Evolutionary conservation across 1,140 invertebrate species (phyloP), one percentile per base, ranked within the genome.

Genomic region (Drosophila pachea): DNA sequence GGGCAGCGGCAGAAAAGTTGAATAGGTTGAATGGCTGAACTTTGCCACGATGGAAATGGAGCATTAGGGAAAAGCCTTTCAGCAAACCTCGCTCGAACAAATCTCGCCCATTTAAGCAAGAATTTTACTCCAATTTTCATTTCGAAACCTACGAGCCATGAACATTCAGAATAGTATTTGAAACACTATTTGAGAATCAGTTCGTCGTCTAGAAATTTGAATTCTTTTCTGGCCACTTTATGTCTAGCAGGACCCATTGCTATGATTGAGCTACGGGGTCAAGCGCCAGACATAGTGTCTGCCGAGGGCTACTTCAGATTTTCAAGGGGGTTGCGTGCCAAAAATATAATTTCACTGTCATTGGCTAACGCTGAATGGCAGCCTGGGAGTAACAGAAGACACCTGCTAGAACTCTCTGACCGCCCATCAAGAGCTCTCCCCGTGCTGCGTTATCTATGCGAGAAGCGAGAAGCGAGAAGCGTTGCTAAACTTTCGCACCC

Each of bases 401-500:
- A 67, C 72, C 70, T 61, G 47, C 14, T 40, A 53, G 48, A 70
- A 5, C 62, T 22, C 45, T 38, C 69, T 72, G 65, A 22, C 43
- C 38, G 43, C 64, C 68, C 68, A 67, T 29, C 68, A 66, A 4
- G 35, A 16, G 29, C 55, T 36, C 48, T 43, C 50, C 66, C 58
- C 36, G 33, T 33, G 22, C 38, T 68, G 56, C 22, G 22, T 72
- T 72, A 72, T 72, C 69, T 72, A 38, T 62, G 54, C 48, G 22
- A 61, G 65, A 48, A 54, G 22, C 22, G 22, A 22, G 22, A 22
- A 22, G 22, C 22, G 22, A 22, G 22, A 22, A 22, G 62, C 62
- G 54, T 73, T 58, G 76, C 73, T 74, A 76, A 84, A 86, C 73
- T 84, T 86, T 84, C 81, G 73, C 79, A 84, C 79, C 79, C 79